Evolutionary conservation across 2,888 invertebrate genomes (phyloP).

Genomic region (Parascotia fuliginaria): DNA sequence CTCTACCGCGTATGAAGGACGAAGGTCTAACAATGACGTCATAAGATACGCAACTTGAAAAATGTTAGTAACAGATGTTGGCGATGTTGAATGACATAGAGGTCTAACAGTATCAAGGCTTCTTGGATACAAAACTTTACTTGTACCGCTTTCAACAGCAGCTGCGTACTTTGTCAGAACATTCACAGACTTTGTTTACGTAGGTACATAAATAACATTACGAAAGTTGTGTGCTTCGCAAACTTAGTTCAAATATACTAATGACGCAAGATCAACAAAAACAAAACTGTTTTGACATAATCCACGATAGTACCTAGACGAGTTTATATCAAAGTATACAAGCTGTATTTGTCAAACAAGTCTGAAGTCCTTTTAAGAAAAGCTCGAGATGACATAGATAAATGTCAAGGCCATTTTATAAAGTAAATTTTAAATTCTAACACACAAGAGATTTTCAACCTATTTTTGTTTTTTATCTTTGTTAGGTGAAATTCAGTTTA

Average conservation of each 20-base stretch:
- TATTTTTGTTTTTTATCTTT: neutral
- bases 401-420: too few species aligned
- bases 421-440: too few species aligned
- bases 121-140: slow-evolving; percentile 10
- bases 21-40: too few species aligned
- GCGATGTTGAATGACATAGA: neutral
- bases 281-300: slow-evolving; percentile 30
- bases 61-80: neutral
- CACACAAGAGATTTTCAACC: neutral
- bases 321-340: neutral
- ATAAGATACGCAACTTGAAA: slow-evolving; percentile 9
- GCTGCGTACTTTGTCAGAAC: slow-evolving; percentile 36
- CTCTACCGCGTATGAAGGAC: too few species aligned
- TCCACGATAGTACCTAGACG: slow-evolving; percentile 25
- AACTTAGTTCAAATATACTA: slow-evolving; percentile 44
- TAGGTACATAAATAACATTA: slow-evolving; percentile 45
- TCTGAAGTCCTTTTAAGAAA: too few species aligned
- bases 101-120: neutral
- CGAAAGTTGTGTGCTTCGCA: slow-evolving; percentile 36
- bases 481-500: neutral
- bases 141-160: slow-evolving; percentile 32
- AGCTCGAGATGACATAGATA: too few species aligned
- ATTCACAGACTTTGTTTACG: slow-evolving; percentile 35
- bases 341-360: neutral
- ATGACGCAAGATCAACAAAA: slow-evolving; percentile 28